phyloP scores from a whole-genome alignment of 2,888 invertebrate species.

The Drosophila histrio region DNA sequence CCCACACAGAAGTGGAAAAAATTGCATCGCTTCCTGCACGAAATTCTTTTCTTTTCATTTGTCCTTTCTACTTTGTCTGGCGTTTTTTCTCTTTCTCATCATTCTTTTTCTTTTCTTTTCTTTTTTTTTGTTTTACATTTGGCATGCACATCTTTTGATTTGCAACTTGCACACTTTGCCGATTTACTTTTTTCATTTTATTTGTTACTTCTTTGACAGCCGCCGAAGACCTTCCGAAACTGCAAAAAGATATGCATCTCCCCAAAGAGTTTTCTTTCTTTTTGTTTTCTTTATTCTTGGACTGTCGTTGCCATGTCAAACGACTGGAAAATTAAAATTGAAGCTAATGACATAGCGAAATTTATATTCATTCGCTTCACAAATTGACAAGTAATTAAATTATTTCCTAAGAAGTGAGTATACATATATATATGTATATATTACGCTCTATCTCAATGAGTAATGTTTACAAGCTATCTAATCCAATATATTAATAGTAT shows the following conservation, averaged over 20 bases:
- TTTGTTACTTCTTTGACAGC: conserved; percentile 61
- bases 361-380: background rate
- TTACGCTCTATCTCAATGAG: too few relatives aligned
- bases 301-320: conserved; percentile 45
- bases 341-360: conserved; percentile 37
- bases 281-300: background rate
- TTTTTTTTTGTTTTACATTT: conserved; percentile 6
- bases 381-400: too few relatives aligned
- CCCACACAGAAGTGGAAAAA: conserved; percentile 17
- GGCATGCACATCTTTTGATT: conserved; percentile 56
- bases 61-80: conserved; percentile 17
- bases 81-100: background rate
- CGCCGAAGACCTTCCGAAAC: conserved; percentile 32
- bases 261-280: conserved; percentile 24
- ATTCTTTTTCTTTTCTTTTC: background rate
- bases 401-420: too few relatives aligned
- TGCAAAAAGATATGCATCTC: conserved; percentile 30
- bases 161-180: conserved; percentile 66
- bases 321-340: conserved; percentile 61
- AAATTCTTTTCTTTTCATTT: conserved; percentile 66
- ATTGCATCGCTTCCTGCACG: conserved; percentile 40
- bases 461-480: too few relatives aligned
- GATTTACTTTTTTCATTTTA: conserved; percentile 49
- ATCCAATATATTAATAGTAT: too few relatives aligned
- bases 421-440: too few relatives aligned